These are phyloP conservation scores for Crematogaster levior DNA, from an alignment of 2,888 invertebrate species.

Conservation along the genomic window DNA sequence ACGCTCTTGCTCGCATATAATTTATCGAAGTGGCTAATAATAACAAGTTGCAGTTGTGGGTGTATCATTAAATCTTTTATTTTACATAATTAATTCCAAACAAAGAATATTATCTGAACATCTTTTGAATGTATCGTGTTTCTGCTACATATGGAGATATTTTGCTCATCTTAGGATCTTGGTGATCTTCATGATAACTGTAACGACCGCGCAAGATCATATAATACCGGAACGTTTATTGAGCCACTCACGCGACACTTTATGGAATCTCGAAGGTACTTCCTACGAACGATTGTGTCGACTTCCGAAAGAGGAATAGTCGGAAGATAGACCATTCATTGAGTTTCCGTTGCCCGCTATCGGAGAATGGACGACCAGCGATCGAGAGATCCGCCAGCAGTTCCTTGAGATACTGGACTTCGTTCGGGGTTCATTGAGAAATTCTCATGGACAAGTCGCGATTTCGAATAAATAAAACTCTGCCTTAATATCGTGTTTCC, in stretches of 20 bases:
- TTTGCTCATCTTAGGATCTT: neutral
- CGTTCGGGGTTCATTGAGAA: constrained; percentile 39
- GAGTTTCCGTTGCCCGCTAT: constrained; percentile 56
- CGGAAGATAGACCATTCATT: constrained; percentile 56
- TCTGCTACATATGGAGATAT: neutral
- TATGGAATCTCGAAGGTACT: constrained; percentile 51
- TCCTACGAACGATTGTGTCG: constrained; percentile 23
- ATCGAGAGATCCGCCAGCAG: constrained; percentile 7
- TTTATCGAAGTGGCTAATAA: neutral
- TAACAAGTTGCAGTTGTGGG: neutral
- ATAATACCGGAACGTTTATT: constrained; percentile 50
- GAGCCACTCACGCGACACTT: constrained; percentile 47
- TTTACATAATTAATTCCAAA: constrained; percentile 2
- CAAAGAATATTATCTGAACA: neutral
- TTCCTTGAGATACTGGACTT: constrained; percentile 22
- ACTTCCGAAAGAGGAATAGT: constrained; percentile 51
- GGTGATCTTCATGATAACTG: constrained; percentile 28
- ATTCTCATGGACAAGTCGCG: constrained; percentile 11
- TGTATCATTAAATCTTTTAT: constrained; percentile 1
- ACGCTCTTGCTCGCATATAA: neutral
- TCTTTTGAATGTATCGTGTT: neutral
- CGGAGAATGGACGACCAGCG: constrained; percentile 36
- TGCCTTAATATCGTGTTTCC: constrained; percentile 17
- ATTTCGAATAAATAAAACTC: constrained; percentile 32
- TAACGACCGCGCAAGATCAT: constrained; percentile 28